A percentile compares a stretch with the other conserved stretches of the same genome.
Conservation (phyloP, 2,113 vertebrate species). For the Myanophis thanlyinensis region DNA sequence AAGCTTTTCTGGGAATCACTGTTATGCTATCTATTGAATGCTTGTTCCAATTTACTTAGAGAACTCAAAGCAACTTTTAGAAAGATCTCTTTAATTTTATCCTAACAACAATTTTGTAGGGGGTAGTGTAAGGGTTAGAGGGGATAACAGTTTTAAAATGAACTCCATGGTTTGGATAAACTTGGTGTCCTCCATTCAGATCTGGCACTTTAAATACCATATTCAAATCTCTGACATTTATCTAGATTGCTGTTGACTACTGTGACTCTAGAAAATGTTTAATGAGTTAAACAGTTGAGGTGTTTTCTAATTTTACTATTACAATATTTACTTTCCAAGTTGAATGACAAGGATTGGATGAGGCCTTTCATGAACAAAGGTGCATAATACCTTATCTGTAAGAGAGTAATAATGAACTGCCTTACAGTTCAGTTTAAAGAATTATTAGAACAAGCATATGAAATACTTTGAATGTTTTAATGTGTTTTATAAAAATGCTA, state of each 20-base stretch:
- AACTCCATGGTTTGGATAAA: neutral
- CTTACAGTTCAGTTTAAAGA: neutral
- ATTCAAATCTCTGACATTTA: neutral
- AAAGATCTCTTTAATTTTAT: neutral
- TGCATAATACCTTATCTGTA: neutral
- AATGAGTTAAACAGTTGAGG: neutral
- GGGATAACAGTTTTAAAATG: neutral
- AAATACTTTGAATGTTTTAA: neutral
- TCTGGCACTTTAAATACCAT: neutral
- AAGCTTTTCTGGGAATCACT: neutral
- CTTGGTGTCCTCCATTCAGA: neutral
- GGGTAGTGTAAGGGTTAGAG: neutral
- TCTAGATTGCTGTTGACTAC: neutral
- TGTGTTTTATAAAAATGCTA: neutral
- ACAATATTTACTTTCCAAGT: neutral
- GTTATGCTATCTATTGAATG: neutral
- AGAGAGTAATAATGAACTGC: neutral
- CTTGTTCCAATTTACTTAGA: neutral
- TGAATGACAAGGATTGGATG: neutral
- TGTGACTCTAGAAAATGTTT: neutral
- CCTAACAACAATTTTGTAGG: neutral
- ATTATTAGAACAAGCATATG: neutral
- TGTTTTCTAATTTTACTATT: neutral
- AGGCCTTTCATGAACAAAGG: neutral
- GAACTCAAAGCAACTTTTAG: neutral